These are phyloP conservation scores for Nylanderia fulva DNA, from an alignment of 1,140 invertebrate genomes.

Conservation along the genomic window DNA sequence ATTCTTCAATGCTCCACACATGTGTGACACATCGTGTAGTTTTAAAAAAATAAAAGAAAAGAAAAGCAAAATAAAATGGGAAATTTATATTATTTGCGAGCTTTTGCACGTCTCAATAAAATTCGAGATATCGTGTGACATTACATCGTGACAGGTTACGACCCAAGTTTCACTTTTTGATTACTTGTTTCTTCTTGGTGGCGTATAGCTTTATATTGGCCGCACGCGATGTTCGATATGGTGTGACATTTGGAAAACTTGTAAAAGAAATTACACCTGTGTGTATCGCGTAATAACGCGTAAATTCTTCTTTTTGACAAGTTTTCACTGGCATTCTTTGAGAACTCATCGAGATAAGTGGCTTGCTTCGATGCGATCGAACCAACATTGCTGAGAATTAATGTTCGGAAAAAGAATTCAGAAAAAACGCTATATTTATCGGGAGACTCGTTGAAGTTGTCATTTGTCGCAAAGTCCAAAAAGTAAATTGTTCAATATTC, in stretches of 20 bases:
- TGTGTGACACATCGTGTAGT: neutral
- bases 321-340: slow-evolving; percentile 25
- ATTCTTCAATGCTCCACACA: neutral
- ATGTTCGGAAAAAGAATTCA: slow-evolving; percentile 16
- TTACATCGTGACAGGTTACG: neutral
- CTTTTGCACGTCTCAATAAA: neutral
- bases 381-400: slow-evolving; percentile 39
- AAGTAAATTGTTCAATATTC: neutral
- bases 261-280: slow-evolving; percentile 49
- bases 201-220: slow-evolving; percentile 33
- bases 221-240: neutral
- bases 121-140: neutral
- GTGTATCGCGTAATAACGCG: slow-evolving; percentile 46
- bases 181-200: slow-evolving; percentile 17
- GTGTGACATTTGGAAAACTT: slow-evolving; percentile 38
- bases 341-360: slow-evolving; percentile 57
- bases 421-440: neutral
- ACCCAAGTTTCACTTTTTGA: slow-evolving; percentile 41
- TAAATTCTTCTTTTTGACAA: slow-evolving; percentile 48
- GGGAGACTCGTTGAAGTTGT: slow-evolving; percentile 7
- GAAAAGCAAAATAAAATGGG: neutral
- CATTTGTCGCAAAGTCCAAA: neutral
- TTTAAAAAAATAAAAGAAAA: neutral
- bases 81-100: neutral
- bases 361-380: slow-evolving; percentile 20